A percentile compares a stretch with the other conserved stretches of the same genome.
Conservation (phyloP, 2,113 vertebrate species). For the Peromyscus maniculatus region DNA sequence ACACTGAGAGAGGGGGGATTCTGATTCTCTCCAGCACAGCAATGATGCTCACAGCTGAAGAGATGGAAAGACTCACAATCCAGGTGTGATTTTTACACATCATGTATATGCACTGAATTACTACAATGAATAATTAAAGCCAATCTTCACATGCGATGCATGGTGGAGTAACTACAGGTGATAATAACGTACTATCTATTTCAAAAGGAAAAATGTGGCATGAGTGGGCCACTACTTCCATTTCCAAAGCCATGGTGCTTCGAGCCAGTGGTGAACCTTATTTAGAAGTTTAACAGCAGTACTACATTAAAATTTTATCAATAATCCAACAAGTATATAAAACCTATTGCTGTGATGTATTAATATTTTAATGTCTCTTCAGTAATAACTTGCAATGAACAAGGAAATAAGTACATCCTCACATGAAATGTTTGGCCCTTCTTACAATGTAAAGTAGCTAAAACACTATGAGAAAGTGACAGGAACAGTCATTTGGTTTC, state of each 20-base stretch:
- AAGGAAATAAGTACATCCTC: neutral
- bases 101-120: neutral
- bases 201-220: neutral
- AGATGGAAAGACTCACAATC: too few relatives aligned
- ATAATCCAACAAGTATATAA: neutral
- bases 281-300: neutral
- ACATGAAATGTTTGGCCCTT: neutral
- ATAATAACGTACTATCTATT: neutral
- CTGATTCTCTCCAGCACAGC: neutral
- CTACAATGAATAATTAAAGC: neutral
- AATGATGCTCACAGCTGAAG: neutral
- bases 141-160: neutral
- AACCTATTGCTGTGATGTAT: neutral
- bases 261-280: neutral
- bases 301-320: neutral
- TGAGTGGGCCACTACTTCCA: neutral
- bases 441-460: neutral
- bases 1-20: neutral
- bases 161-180: neutral
- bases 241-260: too few relatives aligned
- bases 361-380: neutral
- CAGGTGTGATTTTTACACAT: neutral
- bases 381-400: neutral
- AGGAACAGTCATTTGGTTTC: neutral
- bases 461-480: neutral